Percentiles rank a stretch among this genome's conserved stretches.
Conservation (phyloP, 2,888 invertebrate species). For the Dryocosmus kuriphilus region DNA sequence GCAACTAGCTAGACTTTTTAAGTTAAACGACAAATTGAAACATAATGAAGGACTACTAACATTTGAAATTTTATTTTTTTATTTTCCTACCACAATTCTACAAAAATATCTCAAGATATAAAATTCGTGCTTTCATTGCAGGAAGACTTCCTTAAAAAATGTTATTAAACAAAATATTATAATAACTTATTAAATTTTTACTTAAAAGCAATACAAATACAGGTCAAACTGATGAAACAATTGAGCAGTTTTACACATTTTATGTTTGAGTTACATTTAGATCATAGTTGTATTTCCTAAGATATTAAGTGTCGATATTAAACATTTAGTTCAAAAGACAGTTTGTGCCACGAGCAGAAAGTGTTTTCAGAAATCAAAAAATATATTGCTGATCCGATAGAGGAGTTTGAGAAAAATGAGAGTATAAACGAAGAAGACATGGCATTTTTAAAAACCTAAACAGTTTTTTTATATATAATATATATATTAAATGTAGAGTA, state of each 20-base stretch:
- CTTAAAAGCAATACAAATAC: conserved; percentile 7
- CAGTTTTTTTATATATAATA: conserved; percentile 48
- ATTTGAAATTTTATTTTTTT: conserved; percentile 8
- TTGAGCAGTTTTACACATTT: not conserved
- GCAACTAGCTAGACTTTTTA: no score
- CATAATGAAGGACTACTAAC: not conserved
- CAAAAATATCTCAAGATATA: conserved; percentile 32
- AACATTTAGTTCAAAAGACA: not conserved
- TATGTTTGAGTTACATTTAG: not conserved
- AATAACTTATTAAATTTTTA: not conserved
- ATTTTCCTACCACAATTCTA: conserved; percentile 24
- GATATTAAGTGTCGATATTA: not conserved
- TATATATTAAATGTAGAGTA: conserved; percentile 30
- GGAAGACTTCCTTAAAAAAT: not conserved
- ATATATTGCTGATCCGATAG: not conserved
- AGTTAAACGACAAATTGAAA: not conserved
- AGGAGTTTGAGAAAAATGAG: not conserved
- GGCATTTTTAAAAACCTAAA: conserved; percentile 48
- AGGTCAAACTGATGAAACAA: not conserved
- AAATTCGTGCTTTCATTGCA: conserved; percentile 4
- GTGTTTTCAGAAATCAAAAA: not conserved
- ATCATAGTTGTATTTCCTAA: not conserved
- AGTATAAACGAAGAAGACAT: not conserved
- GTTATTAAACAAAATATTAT: not conserved
- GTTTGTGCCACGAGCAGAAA: not conserved